These are phyloP conservation scores for Cephonodes hylas DNA, from an alignment of 2,888 invertebrate genomes.

Conservation along the genomic window DNA sequence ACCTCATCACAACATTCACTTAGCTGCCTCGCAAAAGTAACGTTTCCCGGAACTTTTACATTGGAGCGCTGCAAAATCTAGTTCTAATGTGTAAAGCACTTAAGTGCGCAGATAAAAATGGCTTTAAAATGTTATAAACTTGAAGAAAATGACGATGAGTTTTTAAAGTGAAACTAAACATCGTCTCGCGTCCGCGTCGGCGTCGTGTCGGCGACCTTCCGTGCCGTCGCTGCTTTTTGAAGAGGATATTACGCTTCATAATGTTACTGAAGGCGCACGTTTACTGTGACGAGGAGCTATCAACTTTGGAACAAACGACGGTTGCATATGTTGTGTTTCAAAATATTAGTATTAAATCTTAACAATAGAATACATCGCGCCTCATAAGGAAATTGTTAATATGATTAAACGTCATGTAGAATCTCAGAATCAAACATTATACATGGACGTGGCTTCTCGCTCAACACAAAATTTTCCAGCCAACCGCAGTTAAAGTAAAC, in stretches of 20 bases:
- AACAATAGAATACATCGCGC: too few relatives aligned
- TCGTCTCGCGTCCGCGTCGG: not conserved
- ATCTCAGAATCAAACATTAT: too few relatives aligned
- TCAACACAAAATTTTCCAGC: too few relatives aligned
- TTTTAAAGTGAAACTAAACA: slow-evolving; percentile 8
- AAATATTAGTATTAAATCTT: too few relatives aligned
- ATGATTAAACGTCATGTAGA: too few relatives aligned
- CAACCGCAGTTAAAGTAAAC: too few relatives aligned
- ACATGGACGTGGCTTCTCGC: too few relatives aligned
- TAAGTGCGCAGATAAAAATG: not conserved
- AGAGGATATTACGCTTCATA: not conserved
- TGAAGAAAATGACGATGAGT: slow-evolving; percentile 2
- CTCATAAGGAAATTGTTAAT: too few relatives aligned
- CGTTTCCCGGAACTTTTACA: not conserved
- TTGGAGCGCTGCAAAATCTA: not conserved
- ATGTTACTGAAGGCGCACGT: not conserved
- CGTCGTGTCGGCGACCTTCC: not conserved
- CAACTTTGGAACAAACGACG: not conserved
- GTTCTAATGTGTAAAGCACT: slow-evolving; percentile 2
- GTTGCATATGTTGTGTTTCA: not conserved
- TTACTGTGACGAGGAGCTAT: not conserved
- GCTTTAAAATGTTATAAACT: slow-evolving; percentile 9
- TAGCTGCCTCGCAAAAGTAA: not conserved
- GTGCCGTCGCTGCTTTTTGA: not conserved
- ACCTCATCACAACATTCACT: not conserved